Conservation (phyloP, 2,113 vertebrate genomes). For the Bettongia penicillata region DNA sequence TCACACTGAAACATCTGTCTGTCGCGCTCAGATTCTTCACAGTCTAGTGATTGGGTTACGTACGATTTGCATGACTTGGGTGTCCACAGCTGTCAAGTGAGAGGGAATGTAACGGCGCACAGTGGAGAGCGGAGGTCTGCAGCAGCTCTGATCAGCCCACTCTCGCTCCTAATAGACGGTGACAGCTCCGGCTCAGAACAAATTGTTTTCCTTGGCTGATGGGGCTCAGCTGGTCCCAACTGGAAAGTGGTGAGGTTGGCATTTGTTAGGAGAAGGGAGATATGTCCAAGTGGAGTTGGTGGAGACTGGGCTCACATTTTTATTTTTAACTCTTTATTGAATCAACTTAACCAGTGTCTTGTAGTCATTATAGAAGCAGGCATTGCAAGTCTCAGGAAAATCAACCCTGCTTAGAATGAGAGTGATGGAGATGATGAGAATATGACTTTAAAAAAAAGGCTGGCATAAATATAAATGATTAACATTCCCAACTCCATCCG, state of each 20-base stretch:
- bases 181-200: conserved; percentile 85
- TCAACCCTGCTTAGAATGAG: background rate
- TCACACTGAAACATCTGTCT: conserved; percentile 87
- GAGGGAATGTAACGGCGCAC: conserved; percentile 76
- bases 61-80: conserved; percentile 84
- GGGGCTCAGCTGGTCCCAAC: conserved; percentile 83
- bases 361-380: background rate
- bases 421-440: background rate
- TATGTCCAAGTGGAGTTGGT: conserved; percentile 66
- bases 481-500: background rate
- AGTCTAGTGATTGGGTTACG: conserved; percentile 87
- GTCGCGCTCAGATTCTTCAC: conserved; percentile 85
- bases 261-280: conserved; percentile 74
- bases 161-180: conserved; percentile 82
- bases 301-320: background rate
- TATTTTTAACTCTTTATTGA: conserved; percentile 51
- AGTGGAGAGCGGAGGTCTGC: conserved; percentile 74
- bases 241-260: conserved; percentile 80
- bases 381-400: background rate
- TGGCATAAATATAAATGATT: background rate
- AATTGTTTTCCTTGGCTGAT: conserved; percentile 87
- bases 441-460: background rate
- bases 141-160: conserved; percentile 74
- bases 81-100: conserved; percentile 88
- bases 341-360: background rate